Conservation (phyloP, 2,113 vertebrate species). For the Rhinopomastus cyanomelas region DNA sequence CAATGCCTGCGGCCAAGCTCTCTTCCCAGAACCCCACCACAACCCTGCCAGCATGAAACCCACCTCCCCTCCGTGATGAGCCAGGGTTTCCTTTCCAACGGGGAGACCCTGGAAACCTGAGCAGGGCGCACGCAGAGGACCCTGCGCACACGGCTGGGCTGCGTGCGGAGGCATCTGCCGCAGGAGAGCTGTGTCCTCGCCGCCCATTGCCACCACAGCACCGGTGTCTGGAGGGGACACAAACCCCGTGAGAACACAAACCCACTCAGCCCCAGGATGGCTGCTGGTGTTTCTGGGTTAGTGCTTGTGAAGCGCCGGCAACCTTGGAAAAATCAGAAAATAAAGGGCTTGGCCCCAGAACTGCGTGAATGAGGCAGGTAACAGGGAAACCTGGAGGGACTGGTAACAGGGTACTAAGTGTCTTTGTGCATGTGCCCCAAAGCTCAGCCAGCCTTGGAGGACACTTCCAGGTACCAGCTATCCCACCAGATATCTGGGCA, state of each 20-base stretch:
- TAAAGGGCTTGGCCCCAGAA: neutral
- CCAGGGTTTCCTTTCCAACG: neutral
- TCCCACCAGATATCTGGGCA: too few relatives aligned
- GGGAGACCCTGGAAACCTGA: neutral
- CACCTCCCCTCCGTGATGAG: neutral
- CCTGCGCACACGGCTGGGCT: neutral
- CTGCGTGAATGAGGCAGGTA: neutral
- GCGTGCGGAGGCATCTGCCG: neutral
- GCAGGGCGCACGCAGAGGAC: neutral
- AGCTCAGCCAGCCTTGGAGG: neutral
- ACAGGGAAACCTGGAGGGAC: neutral
- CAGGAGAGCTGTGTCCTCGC: neutral
- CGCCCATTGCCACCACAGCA: neutral
- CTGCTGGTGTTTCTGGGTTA: neutral
- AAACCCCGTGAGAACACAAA: neutral
- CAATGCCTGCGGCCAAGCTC: neutral
- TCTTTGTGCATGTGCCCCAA: neutral
- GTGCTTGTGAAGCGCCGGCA: neutral
- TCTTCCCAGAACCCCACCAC: neutral
- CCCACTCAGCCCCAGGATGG: neutral
- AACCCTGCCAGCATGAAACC: neutral
- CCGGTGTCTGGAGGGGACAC: accelerated
- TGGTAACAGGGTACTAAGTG: neutral
- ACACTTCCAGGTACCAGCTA: neutral
- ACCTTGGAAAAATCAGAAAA: neutral